Evolutionary conservation across 2,797 vertebrate species (phyloP), one percentile per base, ranked within the genome.

Genomic region (Premnoplex brunnescens): DNA sequence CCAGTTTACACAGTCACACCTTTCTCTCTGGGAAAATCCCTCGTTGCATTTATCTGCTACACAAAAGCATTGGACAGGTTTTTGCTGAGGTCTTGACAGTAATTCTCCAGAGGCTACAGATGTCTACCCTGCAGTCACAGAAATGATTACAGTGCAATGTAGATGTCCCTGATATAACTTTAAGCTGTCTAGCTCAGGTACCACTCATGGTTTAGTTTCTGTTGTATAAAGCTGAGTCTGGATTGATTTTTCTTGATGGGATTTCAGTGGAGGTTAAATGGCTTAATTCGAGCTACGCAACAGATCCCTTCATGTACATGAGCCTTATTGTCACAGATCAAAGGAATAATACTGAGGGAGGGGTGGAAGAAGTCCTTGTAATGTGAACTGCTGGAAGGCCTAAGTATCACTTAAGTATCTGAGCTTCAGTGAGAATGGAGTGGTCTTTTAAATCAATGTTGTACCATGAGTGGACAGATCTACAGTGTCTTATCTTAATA

Each of bases 81-180:
- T 93, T 83, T 90, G 87, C 46, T 54, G 59, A 84, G 85, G 66
- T 66, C 68, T 62, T 88, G 73, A 62, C 87, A 86, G 76, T 62
- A 83, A 83, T 46, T 83, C 87, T 88, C 76, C 77, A 88, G 87
- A 89, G 93, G 84, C 56, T 89, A 28, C 88, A 58, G 78, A 69
- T 81, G 74, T 58, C 77, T 89, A n/a, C 74, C 73, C 85, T 69
- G 52, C 78, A 89, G 82, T 28, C 66, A 69, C 81, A 91, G 74
- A 62, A 46, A 62, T 83, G 2, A 79, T 86, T 80, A 58, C 59
- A 77, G 73, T 1, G 18, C 32, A 34, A 1, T 28, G 68, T 41
- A 58, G 76, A 32, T 34, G 55, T 44, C 34, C 46, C 80, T 72
- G 85, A 24, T 81, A 43, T 15, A 82, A 80, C 75, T 92, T 92